Evolutionary conservation across 1,140 invertebrate species (phyloP), one percentile per base, ranked within the genome.

Genomic region (Phenacoccus solenopsis): DNA sequence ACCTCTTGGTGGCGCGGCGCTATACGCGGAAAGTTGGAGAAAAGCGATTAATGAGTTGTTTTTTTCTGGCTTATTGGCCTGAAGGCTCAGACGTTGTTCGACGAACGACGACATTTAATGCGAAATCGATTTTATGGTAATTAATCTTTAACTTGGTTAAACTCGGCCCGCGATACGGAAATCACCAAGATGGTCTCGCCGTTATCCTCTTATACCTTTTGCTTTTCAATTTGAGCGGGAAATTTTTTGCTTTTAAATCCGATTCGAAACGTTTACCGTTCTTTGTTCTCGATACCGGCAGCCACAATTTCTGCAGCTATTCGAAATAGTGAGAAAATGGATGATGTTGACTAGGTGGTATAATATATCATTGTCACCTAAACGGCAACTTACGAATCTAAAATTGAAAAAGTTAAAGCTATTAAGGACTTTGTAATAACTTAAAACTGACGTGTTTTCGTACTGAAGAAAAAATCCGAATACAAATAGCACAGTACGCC

Each of bases 321-420:
- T 49, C 38, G 5, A 16, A 16, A 16, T 49, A 49, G 16, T n/a
- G 38, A 10, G 38, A 49, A 49, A 49, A 49, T 49, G 38, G 38
- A 49, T 49, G 13, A 49, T 49, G 20, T 2, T 4, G 38, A n/a
- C 38, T 49, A 49, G 38, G 38, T 49, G 16, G 16, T n/a, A n/a
- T 49, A 49, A 49, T 49, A 49, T 49, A 49, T 49, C 38, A 49
- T 49, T 49, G 38, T 49, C 38, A 49, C 38, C 5, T 16, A 16
- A 49, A 49, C 38, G 38, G 20, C 12, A 49, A 49, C 38, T 49
- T 49, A 49, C 38, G 38, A 49, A 49, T 49, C 38, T 49, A 49
- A 49, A 49, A 49, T 49, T 49, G 38, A 49, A 49, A 49, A 49
- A 49, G 38, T 49, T 49, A n/a, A 49, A 49, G 38, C 38, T 49